These are phyloP conservation scores for Eulemur rufifrons DNA, from an alignment of 2,113 vertebrate species.

Conservation along the genomic window DNA sequence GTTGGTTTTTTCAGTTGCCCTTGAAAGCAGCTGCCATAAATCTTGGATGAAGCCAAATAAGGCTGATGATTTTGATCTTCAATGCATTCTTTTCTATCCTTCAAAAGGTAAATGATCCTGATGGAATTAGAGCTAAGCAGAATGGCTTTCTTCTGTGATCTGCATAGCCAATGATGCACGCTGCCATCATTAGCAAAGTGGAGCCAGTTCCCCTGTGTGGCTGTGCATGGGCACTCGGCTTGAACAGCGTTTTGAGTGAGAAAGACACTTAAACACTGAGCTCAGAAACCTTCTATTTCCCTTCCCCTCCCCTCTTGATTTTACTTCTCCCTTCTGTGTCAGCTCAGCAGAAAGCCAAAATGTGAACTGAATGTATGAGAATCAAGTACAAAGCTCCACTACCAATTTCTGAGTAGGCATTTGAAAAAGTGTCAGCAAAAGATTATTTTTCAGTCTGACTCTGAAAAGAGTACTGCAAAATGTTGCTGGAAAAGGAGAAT, in stretches of 20 bases:
- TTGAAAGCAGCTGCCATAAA: conserved; percentile 83
- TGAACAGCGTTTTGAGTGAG: conserved; percentile 37
- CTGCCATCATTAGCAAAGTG: conserved; percentile 51
- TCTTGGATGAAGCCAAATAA: conserved; percentile 85
- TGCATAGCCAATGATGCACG: conserved; percentile 68
- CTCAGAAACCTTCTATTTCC: conserved; percentile 7
- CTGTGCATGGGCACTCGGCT: background rate
- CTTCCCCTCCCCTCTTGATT: background rate
- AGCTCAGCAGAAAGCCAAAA: conserved; percentile 15
- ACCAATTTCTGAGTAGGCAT: background rate
- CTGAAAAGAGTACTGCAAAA: conserved; percentile 5
- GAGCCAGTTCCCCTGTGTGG: background rate
- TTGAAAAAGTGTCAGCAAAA: conserved; percentile 57
- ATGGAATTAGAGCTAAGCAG: conserved; percentile 78
- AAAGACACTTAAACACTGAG: conserved; percentile 44
- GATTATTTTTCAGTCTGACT: background rate
- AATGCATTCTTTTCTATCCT: conserved; percentile 81
- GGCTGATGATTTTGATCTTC: conserved; percentile 81
- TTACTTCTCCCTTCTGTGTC: background rate
- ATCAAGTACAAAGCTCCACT: background rate
- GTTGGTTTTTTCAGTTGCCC: conserved; percentile 77
- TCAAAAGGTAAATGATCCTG: conserved; percentile 82
- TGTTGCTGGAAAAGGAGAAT: conserved; percentile 33
- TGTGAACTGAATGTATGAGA: background rate
- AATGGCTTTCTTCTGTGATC: conserved; percentile 77